A percentile compares a stretch with the other conserved stretches of the same genome.
These are phyloP conservation scores for Lycodopsis pacificus DNA, from an alignment of 2,797 vertebrate genomes.

Conservation along the genomic window DNA sequence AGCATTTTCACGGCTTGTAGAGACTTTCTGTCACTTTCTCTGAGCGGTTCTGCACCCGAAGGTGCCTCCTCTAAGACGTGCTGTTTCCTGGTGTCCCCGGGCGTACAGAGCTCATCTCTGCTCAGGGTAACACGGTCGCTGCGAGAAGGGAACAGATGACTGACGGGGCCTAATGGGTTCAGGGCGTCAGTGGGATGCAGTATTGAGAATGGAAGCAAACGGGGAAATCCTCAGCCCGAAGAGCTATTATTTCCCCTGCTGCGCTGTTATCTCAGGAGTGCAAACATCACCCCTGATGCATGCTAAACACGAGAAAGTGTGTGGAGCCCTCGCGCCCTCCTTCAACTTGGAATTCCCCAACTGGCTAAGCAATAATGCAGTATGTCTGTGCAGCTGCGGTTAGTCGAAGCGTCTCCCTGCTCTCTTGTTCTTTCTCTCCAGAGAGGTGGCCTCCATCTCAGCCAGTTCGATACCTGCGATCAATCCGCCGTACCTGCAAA, in stretches of 20 bases:
- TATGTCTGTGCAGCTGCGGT: constrained; percentile 29
- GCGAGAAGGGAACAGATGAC: constrained; percentile 40
- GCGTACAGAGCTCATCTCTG: constrained; percentile 1
- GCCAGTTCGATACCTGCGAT: constrained; percentile 59
- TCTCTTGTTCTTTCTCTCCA: constrained; percentile 20
- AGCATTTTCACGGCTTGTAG: constrained; percentile 3
- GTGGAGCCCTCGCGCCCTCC: constrained; percentile 13
- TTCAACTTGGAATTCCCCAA: constrained; percentile 52
- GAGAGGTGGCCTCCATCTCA: constrained; percentile 33
- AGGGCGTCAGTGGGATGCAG: constrained; percentile 21
- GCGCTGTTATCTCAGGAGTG: constrained; percentile 30
- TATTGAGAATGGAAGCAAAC: constrained; percentile 42
- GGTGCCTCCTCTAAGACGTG: constrained; percentile 11
- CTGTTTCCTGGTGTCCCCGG: background rate
- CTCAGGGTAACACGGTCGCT: background rate
- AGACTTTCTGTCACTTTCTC: constrained; percentile 36
- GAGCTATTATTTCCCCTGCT: constrained; percentile 43
- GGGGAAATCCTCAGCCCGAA: constrained; percentile 17
- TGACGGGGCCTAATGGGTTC: constrained; percentile 51
- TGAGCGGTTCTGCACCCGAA: background rate
- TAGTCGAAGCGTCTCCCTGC: constrained; percentile 12
- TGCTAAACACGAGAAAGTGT: constrained; percentile 7
- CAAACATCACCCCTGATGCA: constrained; percentile 27
- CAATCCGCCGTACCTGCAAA: constrained; percentile 45
- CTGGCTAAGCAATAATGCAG: constrained; percentile 70